phyloP scores from a whole-genome alignment of 2,797 vertebrate genomes.

The Halcyon chelicuti region DNA sequence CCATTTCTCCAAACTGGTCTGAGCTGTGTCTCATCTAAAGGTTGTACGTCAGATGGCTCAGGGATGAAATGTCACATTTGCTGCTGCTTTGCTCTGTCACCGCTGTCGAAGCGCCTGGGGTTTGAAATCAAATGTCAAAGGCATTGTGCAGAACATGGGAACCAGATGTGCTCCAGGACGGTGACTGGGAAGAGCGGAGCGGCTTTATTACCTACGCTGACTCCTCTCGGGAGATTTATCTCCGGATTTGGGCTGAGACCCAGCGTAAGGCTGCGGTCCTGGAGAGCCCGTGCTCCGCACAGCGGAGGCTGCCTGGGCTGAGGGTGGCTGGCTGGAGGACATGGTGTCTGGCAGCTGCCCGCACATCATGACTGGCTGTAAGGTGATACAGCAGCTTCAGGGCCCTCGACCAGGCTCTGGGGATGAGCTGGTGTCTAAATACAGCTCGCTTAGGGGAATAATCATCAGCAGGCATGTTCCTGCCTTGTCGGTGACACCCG shows the following conservation, averaged over 20 bases:
- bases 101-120: neutral
- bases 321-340: neutral
- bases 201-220: neutral
- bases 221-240: neutral
- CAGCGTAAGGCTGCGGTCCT: accelerated
- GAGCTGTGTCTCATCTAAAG: neutral
- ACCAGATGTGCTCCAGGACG: neutral
- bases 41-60: neutral
- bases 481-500: neutral
- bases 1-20: neutral
- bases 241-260: neutral
- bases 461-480: neutral
- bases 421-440: neutral
- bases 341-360: neutral
- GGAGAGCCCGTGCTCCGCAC: neutral
- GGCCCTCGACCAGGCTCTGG: neutral
- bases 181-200: neutral
- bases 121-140: constrained; percentile 34
- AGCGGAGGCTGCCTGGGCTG: accelerated
- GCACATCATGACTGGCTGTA: neutral
- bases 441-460: neutral
- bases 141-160: neutral
- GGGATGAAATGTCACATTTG: constrained; percentile 38
- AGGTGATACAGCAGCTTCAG: neutral
- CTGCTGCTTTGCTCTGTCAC: neutral